These are phyloP conservation scores for Crocuta crocuta DNA, from an alignment of 2,113 vertebrate genomes.

Conservation along the genomic window DNA sequence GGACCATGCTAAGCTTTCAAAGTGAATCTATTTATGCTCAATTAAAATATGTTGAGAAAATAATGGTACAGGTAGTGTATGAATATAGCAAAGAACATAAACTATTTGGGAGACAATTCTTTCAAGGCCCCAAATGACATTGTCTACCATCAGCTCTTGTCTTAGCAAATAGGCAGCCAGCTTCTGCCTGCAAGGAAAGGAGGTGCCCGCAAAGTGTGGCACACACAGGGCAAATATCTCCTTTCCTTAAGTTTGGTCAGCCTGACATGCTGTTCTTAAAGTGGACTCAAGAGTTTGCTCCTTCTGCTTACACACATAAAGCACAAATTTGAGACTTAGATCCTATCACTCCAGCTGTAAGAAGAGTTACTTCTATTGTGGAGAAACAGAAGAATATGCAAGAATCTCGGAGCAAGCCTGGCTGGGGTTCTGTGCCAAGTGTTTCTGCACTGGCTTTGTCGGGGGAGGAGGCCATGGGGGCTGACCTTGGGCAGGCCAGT, in stretches of 20 bases:
- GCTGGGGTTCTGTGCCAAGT: fast-evolving
- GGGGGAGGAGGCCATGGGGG: not conserved
- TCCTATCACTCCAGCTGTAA: not conserved
- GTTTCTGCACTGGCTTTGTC: not conserved
- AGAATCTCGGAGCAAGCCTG: not conserved
- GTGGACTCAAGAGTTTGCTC: not conserved
- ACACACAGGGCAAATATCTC: not conserved
- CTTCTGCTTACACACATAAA: not conserved
- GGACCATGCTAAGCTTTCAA: not conserved
- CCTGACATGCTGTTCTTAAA: not conserved
- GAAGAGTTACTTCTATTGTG: not conserved
- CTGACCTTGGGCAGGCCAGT: not conserved
- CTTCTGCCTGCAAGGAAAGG: not conserved
- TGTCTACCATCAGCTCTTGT: fast-evolving
- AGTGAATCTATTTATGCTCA: not conserved
- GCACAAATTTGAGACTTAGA: not conserved
- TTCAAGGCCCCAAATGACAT: not conserved
- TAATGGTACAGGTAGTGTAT: not conserved
- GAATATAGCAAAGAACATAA: not conserved
- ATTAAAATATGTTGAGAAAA: conserved; percentile 42
- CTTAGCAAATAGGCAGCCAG: not conserved
- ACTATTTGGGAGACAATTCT: not conserved
- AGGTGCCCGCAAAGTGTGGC: no score
- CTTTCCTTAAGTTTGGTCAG: not conserved
- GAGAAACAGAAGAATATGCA: not conserved